Conservation (phyloP, 2,797 vertebrate species). For the Gymnocypris eckloni region DNA sequence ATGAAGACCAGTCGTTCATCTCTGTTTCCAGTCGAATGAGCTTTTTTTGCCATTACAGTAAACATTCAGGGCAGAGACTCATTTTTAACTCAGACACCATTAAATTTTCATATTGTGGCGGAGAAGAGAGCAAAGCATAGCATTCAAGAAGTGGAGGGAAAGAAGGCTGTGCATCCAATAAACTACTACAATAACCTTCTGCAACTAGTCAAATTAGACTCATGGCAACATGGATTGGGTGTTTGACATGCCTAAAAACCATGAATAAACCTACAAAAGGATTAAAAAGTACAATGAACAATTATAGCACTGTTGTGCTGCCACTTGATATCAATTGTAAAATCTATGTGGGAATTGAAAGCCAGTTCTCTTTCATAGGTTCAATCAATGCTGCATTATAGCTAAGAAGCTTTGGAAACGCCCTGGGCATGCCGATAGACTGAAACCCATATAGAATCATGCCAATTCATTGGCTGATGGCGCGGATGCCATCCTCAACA, state of each 20-base stretch:
- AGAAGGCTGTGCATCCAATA: neutral
- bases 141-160: slow-evolving; percentile 29
- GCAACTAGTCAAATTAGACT: neutral
- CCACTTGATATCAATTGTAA: neutral
- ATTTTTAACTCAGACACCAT: slow-evolving; percentile 78
- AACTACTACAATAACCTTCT: neutral
- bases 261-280: neutral
- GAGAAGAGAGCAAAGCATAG: slow-evolving; percentile 42
- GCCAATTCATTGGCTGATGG: too few species aligned
- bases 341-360: neutral
- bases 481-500: too few species aligned
- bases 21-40: slow-evolving; percentile 33
- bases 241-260: neutral
- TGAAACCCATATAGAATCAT: too few species aligned
- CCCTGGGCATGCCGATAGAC: too few species aligned
- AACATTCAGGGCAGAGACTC: slow-evolving; percentile 69
- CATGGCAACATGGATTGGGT: neutral
- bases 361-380: too few species aligned
- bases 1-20: slow-evolving; percentile 21
- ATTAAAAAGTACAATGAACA: neutral
- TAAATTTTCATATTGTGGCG: slow-evolving; percentile 75
- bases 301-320: neutral
- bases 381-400: too few species aligned
- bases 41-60: slow-evolving; percentile 60
- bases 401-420: too few species aligned